A percentile compares a stretch with the other conserved stretches of the same genome.
These are phyloP conservation scores for Dolomedes plantarius DNA, from an alignment of 2,888 invertebrate genomes.

Conservation along the genomic window DNA sequence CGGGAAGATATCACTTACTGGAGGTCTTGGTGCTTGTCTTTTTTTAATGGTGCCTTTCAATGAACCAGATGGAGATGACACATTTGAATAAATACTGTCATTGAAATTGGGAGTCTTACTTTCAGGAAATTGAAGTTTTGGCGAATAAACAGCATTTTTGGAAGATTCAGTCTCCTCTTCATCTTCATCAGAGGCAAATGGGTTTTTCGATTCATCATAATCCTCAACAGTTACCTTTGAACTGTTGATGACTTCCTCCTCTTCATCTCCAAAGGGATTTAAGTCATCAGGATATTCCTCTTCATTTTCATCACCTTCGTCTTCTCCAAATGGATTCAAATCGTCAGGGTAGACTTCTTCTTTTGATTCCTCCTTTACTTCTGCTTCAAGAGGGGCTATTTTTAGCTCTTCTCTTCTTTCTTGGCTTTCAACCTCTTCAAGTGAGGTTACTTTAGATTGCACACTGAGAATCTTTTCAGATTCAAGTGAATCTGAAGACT, in stretches of 20 bases:
- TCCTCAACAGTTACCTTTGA: constrained; percentile 83
- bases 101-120: constrained; percentile 7
- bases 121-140: background rate
- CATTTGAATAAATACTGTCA: background rate
- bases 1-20: constrained; percentile 57
- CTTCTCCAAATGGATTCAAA: constrained; percentile 72
- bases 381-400: background rate
- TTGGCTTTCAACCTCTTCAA: no score
- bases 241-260: constrained; percentile 20
- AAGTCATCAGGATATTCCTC: constrained; percentile 41
- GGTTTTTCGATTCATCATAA: constrained; percentile 80
- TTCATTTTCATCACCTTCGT: constrained; percentile 39
- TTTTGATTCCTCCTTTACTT: background rate
- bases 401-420: no score
- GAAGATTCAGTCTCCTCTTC: background rate
- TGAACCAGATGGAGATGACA: constrained; percentile 46
- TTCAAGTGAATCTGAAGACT: no score
- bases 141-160: background rate
- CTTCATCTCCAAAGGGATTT: constrained; percentile 68
- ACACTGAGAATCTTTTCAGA: no score
- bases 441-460: no score
- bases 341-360: constrained; percentile 65
- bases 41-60: constrained; percentile 67
- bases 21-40: constrained; percentile 71
- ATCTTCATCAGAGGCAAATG: constrained; percentile 83